These are phyloP conservation scores for Pseudopipra pipra DNA, from an alignment of 2,113 vertebrate genomes.

Conservation along the genomic window DNA sequence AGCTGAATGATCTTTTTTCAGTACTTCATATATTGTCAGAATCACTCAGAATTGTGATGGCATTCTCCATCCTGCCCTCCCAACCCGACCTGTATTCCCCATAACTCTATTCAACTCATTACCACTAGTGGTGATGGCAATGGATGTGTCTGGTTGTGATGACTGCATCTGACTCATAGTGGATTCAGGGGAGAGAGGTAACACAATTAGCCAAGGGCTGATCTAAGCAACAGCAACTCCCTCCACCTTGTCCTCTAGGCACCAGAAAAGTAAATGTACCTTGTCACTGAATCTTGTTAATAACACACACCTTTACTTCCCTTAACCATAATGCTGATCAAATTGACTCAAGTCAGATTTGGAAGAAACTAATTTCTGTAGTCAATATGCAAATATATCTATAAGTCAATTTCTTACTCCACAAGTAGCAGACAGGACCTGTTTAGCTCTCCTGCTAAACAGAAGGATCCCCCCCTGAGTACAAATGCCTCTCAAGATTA, in stretches of 20 bases:
- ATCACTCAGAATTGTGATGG: neutral
- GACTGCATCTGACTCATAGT: neutral
- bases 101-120: neutral
- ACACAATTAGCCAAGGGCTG: neutral
- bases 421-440: neutral
- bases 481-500: neutral
- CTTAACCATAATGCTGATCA: neutral
- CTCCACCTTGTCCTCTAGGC: too few species aligned
- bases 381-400: neutral
- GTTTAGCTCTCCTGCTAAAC: neutral
- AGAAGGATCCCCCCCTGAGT: neutral
- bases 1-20: neutral
- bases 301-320: neutral
- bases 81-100: neutral
- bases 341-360: neutral
- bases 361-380: neutral
- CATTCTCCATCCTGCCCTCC: neutral
- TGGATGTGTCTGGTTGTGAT: neutral
- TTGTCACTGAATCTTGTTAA: too few species aligned
- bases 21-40: neutral
- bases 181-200: neutral
- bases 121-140: neutral
- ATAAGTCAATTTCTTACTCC: neutral
- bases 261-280: too few species aligned
- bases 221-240: neutral